Evolutionary conservation across 2,888 invertebrate species (phyloP), one percentile per base, ranked within the genome.

Genomic region (Tetanocera ferruginea): DNA sequence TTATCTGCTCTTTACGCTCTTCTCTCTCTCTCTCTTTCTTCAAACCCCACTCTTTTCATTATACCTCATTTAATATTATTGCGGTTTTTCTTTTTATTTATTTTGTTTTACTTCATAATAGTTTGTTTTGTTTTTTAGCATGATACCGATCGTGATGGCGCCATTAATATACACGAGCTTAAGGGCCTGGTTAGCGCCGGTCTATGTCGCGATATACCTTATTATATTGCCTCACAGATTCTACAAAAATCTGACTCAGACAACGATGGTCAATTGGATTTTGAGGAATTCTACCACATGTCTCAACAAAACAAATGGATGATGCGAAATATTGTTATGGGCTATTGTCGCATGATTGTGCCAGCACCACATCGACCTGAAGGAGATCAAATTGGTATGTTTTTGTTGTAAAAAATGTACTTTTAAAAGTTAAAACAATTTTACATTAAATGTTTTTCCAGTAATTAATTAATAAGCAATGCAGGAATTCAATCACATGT

Each of bases 71-170:
- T 51, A 17, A 55, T 49, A n/a, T 6, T 71, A 14, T 71, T 55
- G 19, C 14, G 28, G 5, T 72, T 74, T 28, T 17, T 64, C 5
- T 64, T 43, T 52, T 17, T 71, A 57, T 55, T 34, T 19, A 11
- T 60, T 43, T 19, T 70, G 17, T 37, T 34, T 67, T 11, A 64
- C 31, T 17, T 31, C 8, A 23, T 49, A 19, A 14, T 49, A 69
- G 2, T 69, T 49, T 43, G 2, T 76, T 74, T 19, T 23, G 43
- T 73, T 67, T 64, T 43, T 6, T 43, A 94, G 93, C 95, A 94
- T 84, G 95, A 95, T 86, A 91, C 88, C 67, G 93, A 95, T 86
- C 91, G 91, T 78, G 94, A 95, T 89, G 95, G 95, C 0, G 91
- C 89, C 80, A 93, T 95, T 84, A 93, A 93, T 3, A 91, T 93